Evolutionary conservation across 2,113 vertebrate species (phyloP).

Genomic region (Axis porcinus): DNA sequence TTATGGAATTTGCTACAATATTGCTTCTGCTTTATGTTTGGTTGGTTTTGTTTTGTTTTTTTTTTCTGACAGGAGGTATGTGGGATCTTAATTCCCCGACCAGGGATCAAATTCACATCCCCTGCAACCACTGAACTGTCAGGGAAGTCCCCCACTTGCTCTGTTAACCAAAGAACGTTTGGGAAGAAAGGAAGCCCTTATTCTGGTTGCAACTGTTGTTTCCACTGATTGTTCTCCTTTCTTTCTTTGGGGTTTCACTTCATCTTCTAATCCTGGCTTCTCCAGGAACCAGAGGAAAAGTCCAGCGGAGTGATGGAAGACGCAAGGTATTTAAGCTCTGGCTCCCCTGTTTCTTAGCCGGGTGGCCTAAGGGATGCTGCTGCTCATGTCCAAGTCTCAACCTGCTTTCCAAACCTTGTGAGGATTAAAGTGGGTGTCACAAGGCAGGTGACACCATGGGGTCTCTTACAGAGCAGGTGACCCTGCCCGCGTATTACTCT

Average conservation of each 20-base stretch:
- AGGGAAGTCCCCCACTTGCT: background rate
- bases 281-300: background rate
- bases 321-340: too few relatives aligned
- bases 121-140: background rate
- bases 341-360: background rate
- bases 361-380: too few relatives aligned
- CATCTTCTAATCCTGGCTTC: background rate
- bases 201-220: accelerated
- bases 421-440: background rate
- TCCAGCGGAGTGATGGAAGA: background rate
- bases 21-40: background rate
- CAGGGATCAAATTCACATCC: background rate
- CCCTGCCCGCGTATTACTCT: accelerated
- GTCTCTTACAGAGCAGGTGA: background rate
- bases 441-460: too few relatives aligned
- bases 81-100: background rate
- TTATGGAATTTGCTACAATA: background rate
- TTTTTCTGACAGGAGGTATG: background rate
- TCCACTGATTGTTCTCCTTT: background rate
- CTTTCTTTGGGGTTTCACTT: background rate
- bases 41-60: background rate
- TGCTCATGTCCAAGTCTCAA: accelerated
- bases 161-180: background rate
- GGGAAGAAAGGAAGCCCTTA: background rate
- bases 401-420: background rate